phyloP scores from a whole-genome alignment of 2,797 vertebrate species.

The Glyptemys insculpta region DNA sequence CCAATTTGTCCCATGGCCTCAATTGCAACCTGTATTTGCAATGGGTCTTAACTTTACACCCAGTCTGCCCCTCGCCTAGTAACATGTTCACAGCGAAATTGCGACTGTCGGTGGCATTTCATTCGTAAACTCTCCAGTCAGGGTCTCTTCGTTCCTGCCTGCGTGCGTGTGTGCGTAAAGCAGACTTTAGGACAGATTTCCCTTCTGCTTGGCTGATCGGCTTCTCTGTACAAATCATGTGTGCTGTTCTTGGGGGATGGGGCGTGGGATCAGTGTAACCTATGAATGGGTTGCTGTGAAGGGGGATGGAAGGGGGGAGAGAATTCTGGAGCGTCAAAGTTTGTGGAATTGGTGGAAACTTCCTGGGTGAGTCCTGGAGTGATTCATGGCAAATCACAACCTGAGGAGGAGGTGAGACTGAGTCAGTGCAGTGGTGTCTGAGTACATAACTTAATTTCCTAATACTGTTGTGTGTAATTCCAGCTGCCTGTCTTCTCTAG shows the following conservation, averaged over 20 bases:
- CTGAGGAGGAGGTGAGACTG: not conserved
- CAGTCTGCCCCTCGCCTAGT: not conserved
- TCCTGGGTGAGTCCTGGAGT: fast-evolving
- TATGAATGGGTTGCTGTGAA: no score
- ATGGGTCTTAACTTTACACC: not conserved
- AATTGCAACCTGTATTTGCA: not conserved
- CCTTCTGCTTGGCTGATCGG: not conserved
- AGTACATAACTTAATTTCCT: not conserved
- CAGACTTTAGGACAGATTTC: not conserved
- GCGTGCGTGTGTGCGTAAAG: not conserved
- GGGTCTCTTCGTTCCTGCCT: not conserved
- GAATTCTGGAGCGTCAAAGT: not conserved
- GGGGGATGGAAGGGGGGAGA: not conserved
- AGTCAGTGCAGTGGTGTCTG: constrained; percentile 32
- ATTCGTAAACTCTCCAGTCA: not conserved
- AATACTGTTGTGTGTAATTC: not conserved
- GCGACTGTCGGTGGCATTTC: not conserved
- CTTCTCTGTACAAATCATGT: not conserved
- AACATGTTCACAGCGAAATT: not conserved
- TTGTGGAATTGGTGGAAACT: not conserved
- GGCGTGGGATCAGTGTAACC: not conserved
- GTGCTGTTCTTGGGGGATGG: not conserved
- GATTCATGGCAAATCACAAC: constrained; percentile 5
- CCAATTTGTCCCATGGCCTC: not conserved
- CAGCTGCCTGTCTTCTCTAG: not conserved